phyloP scores from a whole-genome alignment of 2,113 vertebrate genomes.

The Deroptyus accipitrinus region DNA sequence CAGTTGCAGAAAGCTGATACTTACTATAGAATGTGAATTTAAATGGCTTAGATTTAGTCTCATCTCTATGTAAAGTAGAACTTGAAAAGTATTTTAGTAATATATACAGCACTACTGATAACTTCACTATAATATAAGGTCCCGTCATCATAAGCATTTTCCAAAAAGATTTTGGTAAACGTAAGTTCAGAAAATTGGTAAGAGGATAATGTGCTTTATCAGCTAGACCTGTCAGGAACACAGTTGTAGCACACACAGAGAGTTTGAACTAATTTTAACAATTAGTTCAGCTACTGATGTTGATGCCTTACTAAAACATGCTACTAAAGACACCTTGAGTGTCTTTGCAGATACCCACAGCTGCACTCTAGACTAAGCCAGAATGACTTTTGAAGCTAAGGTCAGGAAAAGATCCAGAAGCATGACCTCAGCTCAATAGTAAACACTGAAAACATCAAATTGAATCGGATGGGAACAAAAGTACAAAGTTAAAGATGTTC shows the following conservation, averaged over 20 bases:
- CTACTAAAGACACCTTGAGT: neutral
- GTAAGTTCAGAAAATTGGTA: neutral
- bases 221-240: neutral
- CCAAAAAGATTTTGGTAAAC: neutral
- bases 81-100: neutral
- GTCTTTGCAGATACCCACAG: neutral
- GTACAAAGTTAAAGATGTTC: neutral
- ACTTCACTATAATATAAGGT: neutral
- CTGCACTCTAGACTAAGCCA: neutral
- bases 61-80: neutral
- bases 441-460: neutral
- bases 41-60: neutral
- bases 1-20: neutral
- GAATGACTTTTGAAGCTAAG: neutral
- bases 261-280: neutral
- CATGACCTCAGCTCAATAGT: neutral
- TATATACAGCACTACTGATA: neutral
- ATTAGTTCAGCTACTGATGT: neutral
- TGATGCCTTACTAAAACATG: neutral
- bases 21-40: neutral
- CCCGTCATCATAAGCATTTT: neutral
- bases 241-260: neutral
- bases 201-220: neutral
- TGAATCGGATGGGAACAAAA: neutral
- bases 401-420: neutral